Evolutionary conservation across 2,888 invertebrate species (phyloP).

Genomic region (Zootermopsis nevadensis): DNA sequence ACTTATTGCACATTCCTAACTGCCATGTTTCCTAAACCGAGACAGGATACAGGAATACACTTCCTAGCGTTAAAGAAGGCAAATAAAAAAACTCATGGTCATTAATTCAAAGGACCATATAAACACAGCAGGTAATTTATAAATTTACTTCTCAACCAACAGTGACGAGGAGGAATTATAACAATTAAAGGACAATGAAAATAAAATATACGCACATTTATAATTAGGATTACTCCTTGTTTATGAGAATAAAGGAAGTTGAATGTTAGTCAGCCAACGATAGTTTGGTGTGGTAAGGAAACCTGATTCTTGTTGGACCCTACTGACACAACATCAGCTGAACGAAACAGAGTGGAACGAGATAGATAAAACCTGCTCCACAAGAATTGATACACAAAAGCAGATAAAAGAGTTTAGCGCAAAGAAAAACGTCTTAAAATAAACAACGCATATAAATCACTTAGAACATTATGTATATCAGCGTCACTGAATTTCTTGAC

Average conservation of each 20-base stretch:
- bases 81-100: not conserved
- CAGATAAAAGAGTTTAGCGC: no score
- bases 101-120: not conserved
- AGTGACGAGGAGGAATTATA: not conserved
- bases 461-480: no score
- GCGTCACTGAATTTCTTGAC: no score
- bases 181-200: not conserved
- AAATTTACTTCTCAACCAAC: not conserved
- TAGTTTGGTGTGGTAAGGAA: not conserved
- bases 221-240: not conserved
- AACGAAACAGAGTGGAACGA: not conserved
- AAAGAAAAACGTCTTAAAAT: no score
- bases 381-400: not conserved
- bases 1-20: not conserved
- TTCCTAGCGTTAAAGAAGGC: not conserved
- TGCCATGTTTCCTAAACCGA: not conserved
- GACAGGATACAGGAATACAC: not conserved
- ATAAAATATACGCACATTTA: not conserved
- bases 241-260: not conserved
- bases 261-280: not conserved
- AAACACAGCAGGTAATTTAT: not conserved
- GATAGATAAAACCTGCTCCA: not conserved
- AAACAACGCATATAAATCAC: no score
- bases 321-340: not conserved
- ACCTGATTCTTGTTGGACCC: constrained; percentile 1